Percentiles rank a stretch among this genome's conserved stretches.
phyloP scores from a whole-genome alignment of 2,888 invertebrate genomes.

The Zele albiditarsus region DNA sequence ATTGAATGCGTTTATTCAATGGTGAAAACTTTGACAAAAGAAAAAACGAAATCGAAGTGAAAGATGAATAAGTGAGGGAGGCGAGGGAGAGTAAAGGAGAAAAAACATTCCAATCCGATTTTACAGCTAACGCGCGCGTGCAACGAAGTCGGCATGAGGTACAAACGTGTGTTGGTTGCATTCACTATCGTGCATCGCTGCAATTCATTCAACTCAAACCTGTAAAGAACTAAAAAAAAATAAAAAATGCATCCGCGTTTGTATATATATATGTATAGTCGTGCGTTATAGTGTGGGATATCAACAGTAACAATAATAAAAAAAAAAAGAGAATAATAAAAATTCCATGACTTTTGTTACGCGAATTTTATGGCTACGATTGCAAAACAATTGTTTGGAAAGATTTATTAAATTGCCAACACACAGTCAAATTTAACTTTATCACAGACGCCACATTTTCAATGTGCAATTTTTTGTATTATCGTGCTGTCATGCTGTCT shows the following conservation, averaged over 20 bases:
- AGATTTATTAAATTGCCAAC: slow-evolving; percentile 1
- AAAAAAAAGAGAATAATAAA: background rate
- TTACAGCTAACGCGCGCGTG: slow-evolving; percentile 15
- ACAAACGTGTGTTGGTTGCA: background rate
- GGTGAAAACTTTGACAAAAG: slow-evolving; percentile 3
- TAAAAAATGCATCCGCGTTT: background rate
- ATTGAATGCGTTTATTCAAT: slow-evolving; percentile 5
- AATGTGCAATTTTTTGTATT: no score
- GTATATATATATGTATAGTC: background rate
- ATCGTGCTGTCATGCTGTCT: no score
- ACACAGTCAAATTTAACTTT: background rate
- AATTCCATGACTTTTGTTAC: slow-evolving; percentile 8
- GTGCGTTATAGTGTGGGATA: background rate
- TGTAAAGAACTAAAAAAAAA: slow-evolving; percentile 10
- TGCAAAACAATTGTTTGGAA: slow-evolving; percentile 5
- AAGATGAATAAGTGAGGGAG: background rate
- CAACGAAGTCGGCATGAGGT: slow-evolving; percentile 18
- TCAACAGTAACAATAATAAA: background rate
- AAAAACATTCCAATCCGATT: slow-evolving; percentile 27
- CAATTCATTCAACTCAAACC: slow-evolving; percentile 37
- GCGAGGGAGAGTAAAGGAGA: background rate
- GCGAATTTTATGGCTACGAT: background rate
- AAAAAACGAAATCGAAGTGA: background rate
- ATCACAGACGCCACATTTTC: background rate
- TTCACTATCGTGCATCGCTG: slow-evolving; percentile 29